phyloP scores from a whole-genome alignment of 1,140 invertebrate genomes.

The Caenorhabditis brenneri region DNA sequence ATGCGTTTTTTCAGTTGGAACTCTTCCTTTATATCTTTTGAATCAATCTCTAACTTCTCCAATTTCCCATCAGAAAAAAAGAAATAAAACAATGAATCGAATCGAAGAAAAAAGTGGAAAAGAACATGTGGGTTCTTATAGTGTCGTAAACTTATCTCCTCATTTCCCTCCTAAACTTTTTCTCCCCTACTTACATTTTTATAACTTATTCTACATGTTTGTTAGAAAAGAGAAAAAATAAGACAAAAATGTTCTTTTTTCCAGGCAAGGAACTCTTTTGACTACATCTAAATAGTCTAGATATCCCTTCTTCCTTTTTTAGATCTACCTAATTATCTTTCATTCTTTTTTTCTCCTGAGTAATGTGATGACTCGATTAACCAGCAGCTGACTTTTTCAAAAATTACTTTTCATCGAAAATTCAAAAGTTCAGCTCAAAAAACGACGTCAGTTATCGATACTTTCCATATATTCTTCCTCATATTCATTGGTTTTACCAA shows the following conservation, averaged over 20 bases:
- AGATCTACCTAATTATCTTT: background rate
- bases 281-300: background rate
- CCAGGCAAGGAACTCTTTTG: background rate
- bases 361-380: background rate
- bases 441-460: background rate
- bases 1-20: too few species aligned
- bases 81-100: too few species aligned
- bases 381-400: background rate
- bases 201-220: background rate
- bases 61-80: too few species aligned
- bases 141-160: constrained; percentile 17
- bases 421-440: background rate
- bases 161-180: background rate
- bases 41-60: too few species aligned
- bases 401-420: background rate
- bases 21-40: too few species aligned
- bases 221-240: background rate
- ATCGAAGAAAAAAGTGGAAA: background rate
- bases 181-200: background rate
- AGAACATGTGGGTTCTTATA: constrained; percentile 21
- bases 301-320: background rate
- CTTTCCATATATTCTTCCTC: too few species aligned
- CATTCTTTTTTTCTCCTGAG: background rate
- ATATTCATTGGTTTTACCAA: too few species aligned
- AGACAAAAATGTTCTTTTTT: background rate